Conservation (phyloP, 64 coral and sea anemone species). For the Pocillopora verrucosa region DNA sequence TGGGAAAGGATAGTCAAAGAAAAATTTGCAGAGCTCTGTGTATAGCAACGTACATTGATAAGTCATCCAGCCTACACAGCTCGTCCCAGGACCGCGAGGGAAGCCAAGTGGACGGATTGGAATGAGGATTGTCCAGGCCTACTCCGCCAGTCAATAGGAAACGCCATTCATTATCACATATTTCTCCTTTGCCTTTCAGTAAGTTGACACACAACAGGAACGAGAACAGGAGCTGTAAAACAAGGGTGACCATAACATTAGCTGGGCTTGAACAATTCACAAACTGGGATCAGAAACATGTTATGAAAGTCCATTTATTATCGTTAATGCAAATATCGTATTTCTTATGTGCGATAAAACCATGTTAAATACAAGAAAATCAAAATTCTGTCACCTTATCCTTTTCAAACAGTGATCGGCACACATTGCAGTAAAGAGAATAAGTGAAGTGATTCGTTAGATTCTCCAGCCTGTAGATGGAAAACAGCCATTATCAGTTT, state of each 20-base stretch:
- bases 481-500: background rate
- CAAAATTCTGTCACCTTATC: conserved; percentile 76
- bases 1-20: background rate
- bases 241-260: background rate
- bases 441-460: conserved; percentile 93
- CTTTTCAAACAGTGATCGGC: conserved; percentile 96
- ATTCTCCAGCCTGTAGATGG: conserved; percentile 67
- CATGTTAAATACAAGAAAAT: background rate
- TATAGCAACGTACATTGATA: conserved; percentile 68
- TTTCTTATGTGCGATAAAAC: background rate
- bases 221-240: conserved; percentile 90
- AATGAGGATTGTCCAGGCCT: conserved; percentile 95
- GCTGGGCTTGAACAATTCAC: too few species aligned
- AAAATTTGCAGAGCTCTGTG: background rate
- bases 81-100: conserved; percentile 93
- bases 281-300: too few species aligned
- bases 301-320: too few species aligned
- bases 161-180: conserved; percentile 90
- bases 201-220: conserved; percentile 92
- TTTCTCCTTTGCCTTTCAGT: conserved; percentile 82
- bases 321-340: too few species aligned
- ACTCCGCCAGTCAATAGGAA: conserved; percentile 94
- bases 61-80: conserved; percentile 91
- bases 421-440: conserved; percentile 96
- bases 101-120: conserved; percentile 80